These are phyloP conservation scores for Doryteuthis pealeii DNA, from an alignment of 1,140 invertebrate genomes.

Conservation along the genomic window DNA sequence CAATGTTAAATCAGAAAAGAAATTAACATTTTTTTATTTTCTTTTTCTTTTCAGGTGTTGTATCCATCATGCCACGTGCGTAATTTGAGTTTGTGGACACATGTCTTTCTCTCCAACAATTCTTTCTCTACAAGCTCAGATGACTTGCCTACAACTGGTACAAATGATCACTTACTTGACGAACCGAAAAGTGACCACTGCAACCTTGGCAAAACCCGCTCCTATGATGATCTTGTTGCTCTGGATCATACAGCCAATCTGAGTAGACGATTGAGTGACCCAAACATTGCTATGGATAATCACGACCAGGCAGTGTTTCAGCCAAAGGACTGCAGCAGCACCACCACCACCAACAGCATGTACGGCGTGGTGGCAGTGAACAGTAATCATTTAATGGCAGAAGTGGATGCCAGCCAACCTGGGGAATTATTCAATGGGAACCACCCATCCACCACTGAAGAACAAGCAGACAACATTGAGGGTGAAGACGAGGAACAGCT, in stretches of 20 bases:
- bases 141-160: constrained; percentile 31
- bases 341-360: constrained; percentile 5
- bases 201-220: constrained; percentile 57
- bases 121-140: constrained; percentile 42
- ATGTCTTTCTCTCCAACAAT: constrained; percentile 71
- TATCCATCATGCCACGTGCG: constrained; percentile 83
- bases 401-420: not conserved
- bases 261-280: constrained; percentile 76
- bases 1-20: too few species aligned
- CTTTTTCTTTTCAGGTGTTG: constrained; percentile 68
- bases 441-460: not conserved
- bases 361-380: not conserved
- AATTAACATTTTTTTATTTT: too few species aligned
- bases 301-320: constrained; percentile 23
- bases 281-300: constrained; percentile 65
- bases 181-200: constrained; percentile 37
- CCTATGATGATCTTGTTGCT: constrained; percentile 71
- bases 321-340: not conserved
- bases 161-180: constrained; percentile 17
- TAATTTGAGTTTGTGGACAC: constrained; percentile 80
- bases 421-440: not conserved
- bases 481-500: not conserved
- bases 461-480: not conserved
- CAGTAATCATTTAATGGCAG: not conserved
- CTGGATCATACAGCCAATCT: constrained; percentile 65